Evolutionary conservation across 2,888 invertebrate species (phyloP), one percentile per base, ranked within the genome.

Genomic region (Pseudeuparius sepicola): DNA sequence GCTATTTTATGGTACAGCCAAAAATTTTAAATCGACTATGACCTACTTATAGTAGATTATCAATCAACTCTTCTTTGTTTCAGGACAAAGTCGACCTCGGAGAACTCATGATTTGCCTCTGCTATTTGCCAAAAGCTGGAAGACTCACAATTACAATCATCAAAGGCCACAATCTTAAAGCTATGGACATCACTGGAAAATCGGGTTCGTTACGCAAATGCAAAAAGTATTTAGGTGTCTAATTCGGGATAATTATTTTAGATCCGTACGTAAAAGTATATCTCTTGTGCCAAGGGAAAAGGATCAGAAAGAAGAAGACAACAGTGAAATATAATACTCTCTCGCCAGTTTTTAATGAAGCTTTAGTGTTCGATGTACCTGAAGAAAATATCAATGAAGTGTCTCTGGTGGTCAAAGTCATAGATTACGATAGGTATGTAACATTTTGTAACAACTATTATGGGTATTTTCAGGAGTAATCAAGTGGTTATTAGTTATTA

Each of bases 191-290:
- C 51, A 88, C 88, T 20, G 93, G 92, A 47, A 85, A 87, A 16
- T 92, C 88, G 50, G 88, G 88, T 86, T 56, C 60, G 62, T 35
- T 23, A n/a, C n/a, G n/a, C n/a, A n/a, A n/a, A n/a, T n/a, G n/a
- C n/a, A n/a, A n/a, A n/a, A n/a, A 13, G n/a, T 24, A 11, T 7
- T 11, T 10, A 5, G 14, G 3, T 14, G 25, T n/a, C 12, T 25
- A 10, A 25, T 12, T n/a, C n/a, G n/a, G n/a, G n/a, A n/a, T n/a
- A n/a, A n/a, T 12, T 28, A 23, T 59, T 59, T 10, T 67, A 81
- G 94, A 94, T 73, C 93, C 94, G 0, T 94, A 92, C 61, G 89
- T 93, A 36, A 93, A 93, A 66, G 83, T 92, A 14, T 83, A 86
- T 50, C 68, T 94, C 36, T 73, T 90, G 48, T 85, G 85, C 53